Evolutionary conservation across 2,888 invertebrate species (phyloP).

Genomic region (Bhutanitis thaidina): DNA sequence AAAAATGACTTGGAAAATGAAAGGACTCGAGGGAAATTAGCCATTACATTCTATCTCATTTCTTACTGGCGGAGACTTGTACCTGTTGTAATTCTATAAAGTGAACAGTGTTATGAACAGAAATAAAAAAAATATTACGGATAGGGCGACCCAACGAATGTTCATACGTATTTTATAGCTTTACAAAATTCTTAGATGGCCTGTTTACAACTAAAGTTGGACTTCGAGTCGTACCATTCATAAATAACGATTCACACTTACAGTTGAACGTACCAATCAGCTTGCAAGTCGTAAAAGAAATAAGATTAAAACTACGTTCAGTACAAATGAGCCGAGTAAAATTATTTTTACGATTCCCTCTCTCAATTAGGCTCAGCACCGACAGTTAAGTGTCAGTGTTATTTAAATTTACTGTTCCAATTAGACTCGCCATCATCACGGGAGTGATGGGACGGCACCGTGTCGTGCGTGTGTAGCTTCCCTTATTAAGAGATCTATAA

Average conservation of each 20-base stretch:
- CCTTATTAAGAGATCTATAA: conserved; percentile 76
- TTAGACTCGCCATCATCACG: conserved; percentile 74
- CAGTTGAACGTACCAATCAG: conserved; percentile 58
- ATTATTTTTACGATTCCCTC: conserved; percentile 77
- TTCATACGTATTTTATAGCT: not conserved
- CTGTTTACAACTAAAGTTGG: conserved; percentile 1
- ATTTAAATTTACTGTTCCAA: conserved; percentile 78
- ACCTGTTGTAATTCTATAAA: conserved; percentile 6
- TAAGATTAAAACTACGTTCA: conserved; percentile 67
- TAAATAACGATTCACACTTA: conserved; percentile 58
- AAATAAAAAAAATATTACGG: not conserved
- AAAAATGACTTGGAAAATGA: conserved; percentile 50
- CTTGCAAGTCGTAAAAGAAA: conserved; percentile 58
- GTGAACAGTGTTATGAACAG: not conserved
- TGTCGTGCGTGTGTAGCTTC: conserved; percentile 65
- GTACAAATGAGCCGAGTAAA: conserved; percentile 75
- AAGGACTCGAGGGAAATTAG: conserved; percentile 63
- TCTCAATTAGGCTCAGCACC: conserved; percentile 72
- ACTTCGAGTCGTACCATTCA: conserved; percentile 30
- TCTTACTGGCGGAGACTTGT: conserved; percentile 43
- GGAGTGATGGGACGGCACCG: conserved; percentile 66
- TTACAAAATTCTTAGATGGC: not conserved
- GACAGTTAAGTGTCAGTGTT: conserved; percentile 75
- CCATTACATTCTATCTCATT: conserved; percentile 62
- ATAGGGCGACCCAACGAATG: not conserved